Percentiles rank a stretch among this genome's conserved stretches.
These are phyloP conservation scores for Apaloderma vittatum DNA, from an alignment of 2,113 vertebrate genomes.

Conservation along the genomic window DNA sequence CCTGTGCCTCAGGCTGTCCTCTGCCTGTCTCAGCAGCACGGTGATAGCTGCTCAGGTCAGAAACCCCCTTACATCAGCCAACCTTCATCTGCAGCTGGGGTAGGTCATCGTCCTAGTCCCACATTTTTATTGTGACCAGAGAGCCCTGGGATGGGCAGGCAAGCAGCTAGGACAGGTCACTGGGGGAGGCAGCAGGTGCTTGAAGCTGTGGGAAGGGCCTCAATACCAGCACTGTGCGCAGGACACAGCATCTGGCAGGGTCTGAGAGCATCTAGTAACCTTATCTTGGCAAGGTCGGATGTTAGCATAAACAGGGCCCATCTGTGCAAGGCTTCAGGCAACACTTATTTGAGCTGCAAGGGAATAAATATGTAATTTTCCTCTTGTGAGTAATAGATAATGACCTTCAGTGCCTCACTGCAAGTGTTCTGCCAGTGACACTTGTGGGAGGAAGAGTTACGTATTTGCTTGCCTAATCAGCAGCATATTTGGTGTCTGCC, in stretches of 20 bases:
- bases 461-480: neutral
- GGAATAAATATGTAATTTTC: constrained; percentile 26
- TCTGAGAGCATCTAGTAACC: neutral
- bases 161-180: neutral
- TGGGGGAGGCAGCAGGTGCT: neutral
- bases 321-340: neutral
- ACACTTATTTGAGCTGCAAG: neutral
- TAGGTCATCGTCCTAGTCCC: fast-evolving
- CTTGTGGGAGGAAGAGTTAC: neutral
- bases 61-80: neutral
- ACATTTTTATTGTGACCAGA: neutral
- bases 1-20: neutral
- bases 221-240: neutral
- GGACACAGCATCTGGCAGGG: neutral
- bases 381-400: constrained; percentile 43
- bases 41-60: neutral
- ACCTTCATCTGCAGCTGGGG: neutral
- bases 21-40: neutral
- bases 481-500: neutral
- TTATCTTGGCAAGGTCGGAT: neutral
- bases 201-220: neutral
- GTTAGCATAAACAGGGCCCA: constrained; percentile 2
- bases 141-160: neutral
- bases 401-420: neutral
- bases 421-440: neutral